Percentiles rank a stretch among this genome's conserved stretches.
Evolutionary conservation across 2,113 vertebrate genomes (phyloP).

Genomic region (Dipodomys spectabilis): DNA sequence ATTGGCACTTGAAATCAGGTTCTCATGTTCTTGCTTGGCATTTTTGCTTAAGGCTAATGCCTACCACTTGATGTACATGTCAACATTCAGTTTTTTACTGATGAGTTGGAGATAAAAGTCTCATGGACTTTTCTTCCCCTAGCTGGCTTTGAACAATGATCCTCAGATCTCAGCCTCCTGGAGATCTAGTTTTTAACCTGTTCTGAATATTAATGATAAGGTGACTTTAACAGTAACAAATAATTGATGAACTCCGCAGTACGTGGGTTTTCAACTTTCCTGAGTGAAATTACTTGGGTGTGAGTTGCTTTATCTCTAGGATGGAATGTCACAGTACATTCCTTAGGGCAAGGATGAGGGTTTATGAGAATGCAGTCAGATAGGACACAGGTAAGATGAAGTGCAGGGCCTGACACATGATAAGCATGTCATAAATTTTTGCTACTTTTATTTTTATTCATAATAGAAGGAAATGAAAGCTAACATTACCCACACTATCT

Average conservation of each 20-base stretch:
- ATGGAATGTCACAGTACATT: no score
- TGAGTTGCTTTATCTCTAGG: not conserved
- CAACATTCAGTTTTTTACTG: no score
- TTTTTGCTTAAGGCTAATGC: no score
- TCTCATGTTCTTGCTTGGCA: no score
- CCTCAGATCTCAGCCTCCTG: no score
- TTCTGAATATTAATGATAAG: not conserved
- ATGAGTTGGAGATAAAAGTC: no score
- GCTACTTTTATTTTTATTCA: not conserved
- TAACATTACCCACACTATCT: not conserved
- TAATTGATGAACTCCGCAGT: not conserved
- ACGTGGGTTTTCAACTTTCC: not conserved
- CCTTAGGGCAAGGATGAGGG: not conserved
- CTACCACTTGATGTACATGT: no score
- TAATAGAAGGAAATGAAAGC: not conserved
- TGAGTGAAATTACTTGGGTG: not conserved
- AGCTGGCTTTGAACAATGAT: no score
- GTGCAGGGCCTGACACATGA: no score
- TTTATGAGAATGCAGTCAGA: not conserved
- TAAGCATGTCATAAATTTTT: not conserved
- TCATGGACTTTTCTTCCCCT: no score
- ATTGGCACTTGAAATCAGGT: no score
- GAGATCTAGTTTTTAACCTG: no score
- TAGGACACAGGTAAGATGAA: not conserved
- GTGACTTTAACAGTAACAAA: not conserved